These are phyloP conservation scores for Amazona vittata DNA, from an alignment of 2,113 vertebrate genomes.

Conservation along the genomic window DNA sequence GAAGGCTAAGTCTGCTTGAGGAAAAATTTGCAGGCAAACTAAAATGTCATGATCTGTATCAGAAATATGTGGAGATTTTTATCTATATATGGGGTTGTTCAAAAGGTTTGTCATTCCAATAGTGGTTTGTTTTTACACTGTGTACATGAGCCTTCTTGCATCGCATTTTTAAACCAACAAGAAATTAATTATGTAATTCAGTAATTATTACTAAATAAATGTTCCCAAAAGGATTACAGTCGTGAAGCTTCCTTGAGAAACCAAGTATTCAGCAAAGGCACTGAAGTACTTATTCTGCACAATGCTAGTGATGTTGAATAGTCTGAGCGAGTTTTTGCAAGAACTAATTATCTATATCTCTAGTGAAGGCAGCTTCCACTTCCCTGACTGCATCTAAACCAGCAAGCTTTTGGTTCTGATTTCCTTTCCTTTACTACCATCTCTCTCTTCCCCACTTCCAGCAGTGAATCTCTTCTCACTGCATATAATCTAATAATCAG, in stretches of 20 bases:
- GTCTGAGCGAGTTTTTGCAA: neutral
- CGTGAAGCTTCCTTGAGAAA: neutral
- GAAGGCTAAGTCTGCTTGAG: neutral
- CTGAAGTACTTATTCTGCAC: neutral
- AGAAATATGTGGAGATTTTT: neutral
- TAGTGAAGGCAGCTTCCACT: neutral
- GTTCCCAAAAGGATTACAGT: neutral
- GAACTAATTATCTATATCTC: neutral
- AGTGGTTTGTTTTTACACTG: neutral
- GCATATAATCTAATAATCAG: neutral
- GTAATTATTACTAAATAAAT: neutral
- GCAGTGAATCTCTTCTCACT: neutral
- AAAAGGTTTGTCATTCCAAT: neutral
- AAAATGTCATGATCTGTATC: neutral
- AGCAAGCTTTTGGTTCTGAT: neutral
- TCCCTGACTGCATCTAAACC: no score
- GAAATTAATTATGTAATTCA: neutral
- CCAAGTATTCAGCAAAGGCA: neutral
- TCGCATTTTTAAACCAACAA: neutral
- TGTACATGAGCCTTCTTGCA: neutral
- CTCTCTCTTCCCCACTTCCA: neutral
- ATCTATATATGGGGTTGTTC: neutral
- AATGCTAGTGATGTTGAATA: neutral
- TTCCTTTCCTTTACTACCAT: neutral
- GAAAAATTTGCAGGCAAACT: neutral